phyloP scores from a whole-genome alignment of 2,797 vertebrate species.

The Threskiornis aethiopicus region DNA sequence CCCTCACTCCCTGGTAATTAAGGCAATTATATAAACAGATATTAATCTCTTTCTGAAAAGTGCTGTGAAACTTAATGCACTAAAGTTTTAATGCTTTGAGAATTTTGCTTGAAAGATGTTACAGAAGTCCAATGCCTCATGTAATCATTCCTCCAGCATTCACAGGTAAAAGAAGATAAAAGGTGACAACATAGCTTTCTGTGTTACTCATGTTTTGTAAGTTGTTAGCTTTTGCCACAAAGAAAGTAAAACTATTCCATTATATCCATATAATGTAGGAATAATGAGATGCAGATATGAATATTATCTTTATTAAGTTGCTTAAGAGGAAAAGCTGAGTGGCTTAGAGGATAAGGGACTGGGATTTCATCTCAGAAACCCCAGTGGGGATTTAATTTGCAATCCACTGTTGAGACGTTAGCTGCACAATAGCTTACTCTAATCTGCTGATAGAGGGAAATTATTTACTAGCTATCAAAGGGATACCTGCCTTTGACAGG shows the following conservation, averaged over 20 bases:
- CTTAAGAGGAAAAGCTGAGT: constrained; percentile 16
- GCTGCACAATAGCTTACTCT: neutral
- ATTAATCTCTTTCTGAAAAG: constrained; percentile 1
- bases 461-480: constrained; percentile 32
- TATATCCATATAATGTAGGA: neutral
- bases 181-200: neutral
- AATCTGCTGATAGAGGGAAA: neutral
- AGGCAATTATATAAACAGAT: constrained; percentile 22
- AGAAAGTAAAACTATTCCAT: neutral
- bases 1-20: constrained; percentile 5
- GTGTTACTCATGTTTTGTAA: neutral
- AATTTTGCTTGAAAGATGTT: neutral
- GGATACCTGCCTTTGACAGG: neutral
- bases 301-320: constrained; percentile 41
- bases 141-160: neutral
- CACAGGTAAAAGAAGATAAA: neutral
- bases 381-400: constrained; percentile 40
- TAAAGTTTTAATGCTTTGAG: neutral
- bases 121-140: neutral
- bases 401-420: neutral
- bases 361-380: constrained; percentile 27
- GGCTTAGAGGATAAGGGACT: neutral
- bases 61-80: neutral
- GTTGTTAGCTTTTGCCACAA: neutral
- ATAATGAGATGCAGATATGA: constrained; percentile 27